These are phyloP conservation scores for Dryas iulia DNA, from an alignment of 1,140 invertebrate genomes.

Conservation along the genomic window DNA sequence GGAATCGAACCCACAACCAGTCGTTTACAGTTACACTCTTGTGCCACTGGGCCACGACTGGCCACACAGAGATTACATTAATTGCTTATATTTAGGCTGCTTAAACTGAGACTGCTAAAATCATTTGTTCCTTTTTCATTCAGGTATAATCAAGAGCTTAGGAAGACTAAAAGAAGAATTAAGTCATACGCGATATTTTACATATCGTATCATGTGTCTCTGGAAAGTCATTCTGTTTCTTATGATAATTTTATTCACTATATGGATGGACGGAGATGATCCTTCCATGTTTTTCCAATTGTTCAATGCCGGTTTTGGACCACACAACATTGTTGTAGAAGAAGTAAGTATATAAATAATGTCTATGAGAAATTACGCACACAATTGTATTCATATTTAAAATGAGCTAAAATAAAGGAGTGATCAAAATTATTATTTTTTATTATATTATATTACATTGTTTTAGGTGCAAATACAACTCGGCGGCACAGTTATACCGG, in stretches of 20 bases:
- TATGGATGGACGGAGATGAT: slow-evolving; percentile 88
- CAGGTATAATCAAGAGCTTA: slow-evolving; percentile 89
- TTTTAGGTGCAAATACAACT: slow-evolving; percentile 81
- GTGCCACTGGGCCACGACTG: too few species aligned
- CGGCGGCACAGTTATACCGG: slow-evolving; percentile 83
- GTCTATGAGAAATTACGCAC: not conserved
- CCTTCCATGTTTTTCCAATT: slow-evolving; percentile 89
- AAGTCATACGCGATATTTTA: slow-evolving; percentile 90
- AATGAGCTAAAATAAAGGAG: too few species aligned
- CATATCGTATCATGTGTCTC: slow-evolving; percentile 92
- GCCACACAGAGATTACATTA: too few species aligned
- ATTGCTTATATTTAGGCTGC: slow-evolving; percentile 14
- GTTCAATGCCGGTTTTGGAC: slow-evolving; percentile 87
- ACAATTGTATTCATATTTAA: not conserved
- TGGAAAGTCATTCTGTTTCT: slow-evolving; percentile 94
- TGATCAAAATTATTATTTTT: too few species aligned
- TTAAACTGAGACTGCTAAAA: too few species aligned
- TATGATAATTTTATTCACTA: slow-evolving; percentile 86
- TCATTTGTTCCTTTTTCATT: slow-evolving; percentile 40
- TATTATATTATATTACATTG: not conserved
- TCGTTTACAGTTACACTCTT: too few species aligned
- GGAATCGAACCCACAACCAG: too few species aligned
- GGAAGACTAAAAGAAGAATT: slow-evolving; percentile 91
- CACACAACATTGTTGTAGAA: slow-evolving; percentile 89
- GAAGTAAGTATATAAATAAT: slow-evolving; percentile 79